Conservation (phyloP, 2,113 vertebrate species). For the Nannospalax galili region DNA sequence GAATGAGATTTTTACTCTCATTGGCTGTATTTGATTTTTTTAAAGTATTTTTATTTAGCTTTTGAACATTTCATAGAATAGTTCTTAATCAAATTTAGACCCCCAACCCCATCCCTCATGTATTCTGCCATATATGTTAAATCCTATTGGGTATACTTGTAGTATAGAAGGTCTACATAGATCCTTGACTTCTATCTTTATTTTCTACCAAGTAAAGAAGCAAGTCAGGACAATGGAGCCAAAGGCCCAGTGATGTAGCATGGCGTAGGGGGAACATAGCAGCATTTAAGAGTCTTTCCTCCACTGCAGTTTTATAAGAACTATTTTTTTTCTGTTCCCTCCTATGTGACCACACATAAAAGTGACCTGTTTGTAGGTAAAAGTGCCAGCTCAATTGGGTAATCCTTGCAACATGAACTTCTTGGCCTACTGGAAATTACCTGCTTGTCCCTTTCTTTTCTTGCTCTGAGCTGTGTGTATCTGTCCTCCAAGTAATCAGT, state of each 20-base stretch:
- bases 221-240: background rate
- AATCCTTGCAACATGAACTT: background rate
- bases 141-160: background rate
- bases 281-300: background rate
- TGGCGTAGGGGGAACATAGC: background rate
- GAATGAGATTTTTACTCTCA: background rate
- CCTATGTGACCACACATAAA: background rate
- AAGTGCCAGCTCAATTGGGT: background rate
- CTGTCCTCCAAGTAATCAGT: background rate
- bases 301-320: background rate
- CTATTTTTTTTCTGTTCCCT: background rate
- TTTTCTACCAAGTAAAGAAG: background rate
- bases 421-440: background rate
- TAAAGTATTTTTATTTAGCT: too few species aligned
- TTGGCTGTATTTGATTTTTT: background rate
- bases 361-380: background rate
- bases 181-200: background rate
- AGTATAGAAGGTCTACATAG: background rate
- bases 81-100: too few species aligned
- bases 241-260: background rate
- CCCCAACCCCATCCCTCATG: too few species aligned
- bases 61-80: too few species aligned
- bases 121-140: too few species aligned
- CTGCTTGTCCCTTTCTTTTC: background rate
- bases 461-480: background rate